Evolutionary conservation across 2,113 vertebrate species (phyloP).

Genomic region (Dascyllus trimaculatus): DNA sequence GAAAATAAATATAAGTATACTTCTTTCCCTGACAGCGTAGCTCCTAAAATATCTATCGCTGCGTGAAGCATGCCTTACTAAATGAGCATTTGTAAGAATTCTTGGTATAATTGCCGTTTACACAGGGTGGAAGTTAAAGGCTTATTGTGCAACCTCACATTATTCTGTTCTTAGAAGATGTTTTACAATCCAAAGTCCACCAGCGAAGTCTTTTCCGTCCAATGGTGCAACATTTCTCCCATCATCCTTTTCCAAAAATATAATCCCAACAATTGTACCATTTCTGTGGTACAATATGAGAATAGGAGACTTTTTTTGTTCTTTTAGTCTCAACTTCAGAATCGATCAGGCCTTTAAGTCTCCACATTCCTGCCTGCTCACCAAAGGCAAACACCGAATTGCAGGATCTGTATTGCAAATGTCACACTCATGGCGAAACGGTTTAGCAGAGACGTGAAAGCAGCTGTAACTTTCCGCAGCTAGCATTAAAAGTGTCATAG

Average conservation of each 20-base stretch:
- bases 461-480: constrained; percentile 21
- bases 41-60: neutral
- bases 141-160: constrained; percentile 57
- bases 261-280: neutral
- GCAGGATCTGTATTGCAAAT: neutral
- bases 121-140: constrained; percentile 43
- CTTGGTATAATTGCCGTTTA: constrained; percentile 15
- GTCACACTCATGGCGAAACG: neutral
- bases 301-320: neutral
- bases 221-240: constrained; percentile 15
- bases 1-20: neutral
- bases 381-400: neutral
- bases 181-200: constrained; percentile 15
- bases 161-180: constrained; percentile 31
- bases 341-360: neutral
- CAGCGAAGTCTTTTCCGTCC: constrained; percentile 29
- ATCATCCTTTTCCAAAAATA: neutral
- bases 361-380: neutral
- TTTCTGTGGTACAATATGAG: neutral
- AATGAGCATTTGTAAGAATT: constrained; percentile 20
- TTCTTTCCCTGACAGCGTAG: neutral
- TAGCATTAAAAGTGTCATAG: constrained; percentile 29
- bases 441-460: neutral
- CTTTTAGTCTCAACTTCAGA: neutral
- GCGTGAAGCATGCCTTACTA: neutral